Evolutionary conservation across 2,797 vertebrate genomes (phyloP), one percentile per base, ranked within the genome.

Genomic region (Chelon auratus): DNA sequence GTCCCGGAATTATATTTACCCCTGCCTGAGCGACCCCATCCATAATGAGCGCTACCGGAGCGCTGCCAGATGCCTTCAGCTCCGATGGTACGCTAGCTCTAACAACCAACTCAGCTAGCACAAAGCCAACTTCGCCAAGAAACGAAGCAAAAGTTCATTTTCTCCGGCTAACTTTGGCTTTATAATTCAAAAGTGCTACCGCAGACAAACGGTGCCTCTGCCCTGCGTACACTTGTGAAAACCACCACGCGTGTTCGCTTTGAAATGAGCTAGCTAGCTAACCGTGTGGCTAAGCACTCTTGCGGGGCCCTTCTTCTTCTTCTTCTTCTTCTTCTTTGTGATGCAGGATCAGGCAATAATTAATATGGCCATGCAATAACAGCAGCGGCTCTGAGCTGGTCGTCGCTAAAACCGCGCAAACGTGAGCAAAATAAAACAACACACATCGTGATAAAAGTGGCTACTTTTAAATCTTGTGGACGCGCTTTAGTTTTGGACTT

Each of bases 271-370:
- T 17, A 20, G 71, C 47, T 26, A 69, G 87, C 85, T 86, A 87
- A 85, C 73, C 84, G 68, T 75, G 73, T 59, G 81, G 91, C 91
- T 92, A 89, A 86, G 61, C 81, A 88, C 54, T 85, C 59, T 77
- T 85, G 75, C 70, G 78, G 86, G 90, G 88, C 79, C 91, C 86
- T 80, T 81, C 81, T 80, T 75, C 78, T 47, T 81, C 81, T 80
- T 75, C 78, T 47, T 11, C 37, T 75, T 90, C 85, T 79, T 81
- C 81, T 87, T 77, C 91, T 93, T 94, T 94, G 93, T 94, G 91
- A 93, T 91, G 90, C 86, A 57, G 84, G 87, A 91, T 92, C 89
- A 80, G 77, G 78, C 88, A 92, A 91, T 93, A 91, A 93, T 93
- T 93, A 92, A 93, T 93, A 90, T 82, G 87, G 85, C 82, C 82